Base-by-base conservation (phyloP, 2,797 vertebrate species). In the Fratercula arctica region DNA sequence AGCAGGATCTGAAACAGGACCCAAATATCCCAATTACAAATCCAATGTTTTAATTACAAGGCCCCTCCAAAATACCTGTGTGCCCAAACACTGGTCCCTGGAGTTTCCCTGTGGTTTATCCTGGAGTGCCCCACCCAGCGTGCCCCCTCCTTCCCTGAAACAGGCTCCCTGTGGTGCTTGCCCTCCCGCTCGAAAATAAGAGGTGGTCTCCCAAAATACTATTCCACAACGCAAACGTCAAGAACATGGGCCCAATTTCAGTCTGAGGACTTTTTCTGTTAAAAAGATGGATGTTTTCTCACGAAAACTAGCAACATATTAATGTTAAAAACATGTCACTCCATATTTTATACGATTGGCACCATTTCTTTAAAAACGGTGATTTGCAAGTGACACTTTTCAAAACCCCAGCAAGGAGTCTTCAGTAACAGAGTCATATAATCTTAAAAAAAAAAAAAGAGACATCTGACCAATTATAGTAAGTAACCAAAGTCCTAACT, bases 61-160 rank as follows among this genome's bases (percentile, higher is more conserved):
- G 10, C 7, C 24, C 9, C 28, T 7, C 6, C 3, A 2, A 39
- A 76, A 83, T 10, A 70, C 33, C 43, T 10, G 29, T 1, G 3
- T 43, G 39, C 24, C 53, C 63, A 21, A 53, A 60, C 0, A 1
- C 26, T 14, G 41, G 16, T 63, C 20, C 54, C 48, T 2, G 4
- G 69, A 18, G 41, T 15, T 56, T 39, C 78, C 77, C 35, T 12
- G 5, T 1, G 33, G 53, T 54, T 74, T 61, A 48, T 57, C 37
- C 76, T 0, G 0, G 24, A 4, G 31, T 23, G 73, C 16, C 23
- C 43, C 61, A 12, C 6, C 57, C 63, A 39, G 10, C 0, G 1
- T 8, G n/a, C 5, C 18, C 28, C 16, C 29, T 43, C 10, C 41
- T 61, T 6, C 79, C 45, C 37, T 29, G 28, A 10, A 26, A 20